These are phyloP conservation scores for Drosophila littoralis DNA, from an alignment of 1,140 invertebrate species.

Conservation along the genomic window DNA sequence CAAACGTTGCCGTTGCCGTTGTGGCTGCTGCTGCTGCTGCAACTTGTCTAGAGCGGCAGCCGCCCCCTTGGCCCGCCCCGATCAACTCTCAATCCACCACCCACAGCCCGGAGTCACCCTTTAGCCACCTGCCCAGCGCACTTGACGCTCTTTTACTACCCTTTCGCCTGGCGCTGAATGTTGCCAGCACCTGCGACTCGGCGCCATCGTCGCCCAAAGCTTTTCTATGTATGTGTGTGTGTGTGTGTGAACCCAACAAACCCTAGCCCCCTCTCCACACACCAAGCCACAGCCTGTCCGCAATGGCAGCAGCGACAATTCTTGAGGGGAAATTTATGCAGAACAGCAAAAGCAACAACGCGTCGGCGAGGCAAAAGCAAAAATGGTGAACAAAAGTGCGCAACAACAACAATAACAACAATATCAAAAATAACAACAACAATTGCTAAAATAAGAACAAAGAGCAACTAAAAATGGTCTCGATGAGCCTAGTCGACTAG, in stretches of 20 bases:
- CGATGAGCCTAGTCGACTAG: slow-evolving; percentile 3
- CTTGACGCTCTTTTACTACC: slow-evolving; percentile 67
- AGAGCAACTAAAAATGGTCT: slow-evolving; percentile 37
- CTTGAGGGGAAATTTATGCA: slow-evolving; percentile 81
- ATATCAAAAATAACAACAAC: slow-evolving; percentile 36
- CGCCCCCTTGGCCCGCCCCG: background rate
- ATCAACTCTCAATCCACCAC: background rate
- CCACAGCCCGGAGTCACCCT: slow-evolving; percentile 23
- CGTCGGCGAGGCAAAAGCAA: slow-evolving; percentile 32
- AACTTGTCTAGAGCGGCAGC: slow-evolving; percentile 49
- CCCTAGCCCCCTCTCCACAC: background rate
- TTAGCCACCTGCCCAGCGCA: slow-evolving; percentile 40
- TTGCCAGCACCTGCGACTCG: slow-evolving; percentile 45
- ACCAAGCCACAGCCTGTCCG: slow-evolving; percentile 7
- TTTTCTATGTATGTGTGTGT: slow-evolving; percentile 28
- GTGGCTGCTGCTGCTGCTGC: slow-evolving; percentile 25
- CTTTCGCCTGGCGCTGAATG: slow-evolving; percentile 34
- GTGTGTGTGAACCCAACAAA: slow-evolving; percentile 4
- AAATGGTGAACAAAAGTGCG: slow-evolving; percentile 78
- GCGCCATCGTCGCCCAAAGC: slow-evolving; percentile 40
- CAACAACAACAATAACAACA: slow-evolving; percentile 45
- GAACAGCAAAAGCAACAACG: slow-evolving; percentile 46
- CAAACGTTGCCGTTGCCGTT: slow-evolving; percentile 35
- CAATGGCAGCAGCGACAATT: slow-evolving; percentile 57
- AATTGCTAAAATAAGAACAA: slow-evolving; percentile 43